Conservation (phyloP, 2,113 vertebrate species). For the Mugil cephalus region DNA sequence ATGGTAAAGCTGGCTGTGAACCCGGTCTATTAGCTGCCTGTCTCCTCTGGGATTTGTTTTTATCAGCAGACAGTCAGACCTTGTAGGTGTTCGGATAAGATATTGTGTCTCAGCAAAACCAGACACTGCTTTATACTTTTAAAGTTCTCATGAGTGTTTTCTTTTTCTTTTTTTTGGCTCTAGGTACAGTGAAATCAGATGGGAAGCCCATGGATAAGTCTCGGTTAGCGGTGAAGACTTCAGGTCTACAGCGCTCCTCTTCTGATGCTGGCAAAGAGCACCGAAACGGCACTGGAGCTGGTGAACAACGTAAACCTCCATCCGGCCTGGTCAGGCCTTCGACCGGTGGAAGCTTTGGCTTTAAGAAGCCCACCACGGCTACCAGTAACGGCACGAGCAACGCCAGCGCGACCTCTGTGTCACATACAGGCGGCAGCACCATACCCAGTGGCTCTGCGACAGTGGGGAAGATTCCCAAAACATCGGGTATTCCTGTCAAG, state of each 20-base stretch:
- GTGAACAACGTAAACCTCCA: conserved; percentile 92
- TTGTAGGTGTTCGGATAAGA: conserved; percentile 70
- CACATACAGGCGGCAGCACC: conserved; percentile 77
- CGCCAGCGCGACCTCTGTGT: conserved; percentile 78
- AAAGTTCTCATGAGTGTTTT: conserved; percentile 23
- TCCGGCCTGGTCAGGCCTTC: conserved; percentile 91
- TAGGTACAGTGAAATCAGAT: conserved; percentile 73
- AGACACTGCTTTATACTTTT: conserved; percentile 11
- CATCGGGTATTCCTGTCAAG: conserved; percentile 94
- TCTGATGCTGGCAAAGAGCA: conserved; percentile 94
- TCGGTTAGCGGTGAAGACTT: conserved; percentile 89
- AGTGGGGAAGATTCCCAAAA: conserved; percentile 90
- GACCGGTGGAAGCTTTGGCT: conserved; percentile 91
- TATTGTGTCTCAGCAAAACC: conserved; percentile 43
- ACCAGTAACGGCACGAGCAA: conserved; percentile 75
- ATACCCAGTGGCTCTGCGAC: conserved; percentile 80
- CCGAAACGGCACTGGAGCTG: conserved; percentile 53
- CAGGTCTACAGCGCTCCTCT: conserved; percentile 92
- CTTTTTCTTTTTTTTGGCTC: conserved; percentile 14
- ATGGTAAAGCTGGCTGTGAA: conserved; percentile 39
- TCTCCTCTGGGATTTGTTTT: conserved; percentile 50
- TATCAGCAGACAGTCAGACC: conserved; percentile 67
- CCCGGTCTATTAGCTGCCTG: conserved; percentile 39
- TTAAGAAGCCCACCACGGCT: conserved; percentile 89
- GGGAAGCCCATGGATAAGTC: conserved; percentile 90